Evolutionary conservation across 2,113 vertebrate species (phyloP).

Genomic region (Cyprinus carpio): DNA sequence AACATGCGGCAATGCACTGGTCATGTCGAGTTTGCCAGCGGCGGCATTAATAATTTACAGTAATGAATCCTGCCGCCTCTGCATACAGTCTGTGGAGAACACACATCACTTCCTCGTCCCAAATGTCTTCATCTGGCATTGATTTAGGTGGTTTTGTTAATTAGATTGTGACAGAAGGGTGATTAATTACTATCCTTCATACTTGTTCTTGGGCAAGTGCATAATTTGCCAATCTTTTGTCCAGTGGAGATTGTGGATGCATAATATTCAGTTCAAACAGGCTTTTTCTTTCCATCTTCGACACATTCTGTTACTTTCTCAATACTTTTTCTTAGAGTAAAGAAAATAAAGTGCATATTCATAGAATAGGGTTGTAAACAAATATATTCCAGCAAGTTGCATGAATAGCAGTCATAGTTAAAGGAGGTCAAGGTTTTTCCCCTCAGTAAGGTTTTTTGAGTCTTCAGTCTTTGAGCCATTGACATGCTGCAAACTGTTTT

Average conservation of each 20-base stretch:
- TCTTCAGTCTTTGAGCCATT: constrained; percentile 70
- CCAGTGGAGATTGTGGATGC: neutral
- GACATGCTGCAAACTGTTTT: constrained; percentile 64
- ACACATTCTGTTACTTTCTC: neutral
- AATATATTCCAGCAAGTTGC: constrained; percentile 70
- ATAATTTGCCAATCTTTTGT: neutral
- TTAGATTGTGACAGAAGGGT: constrained; percentile 17
- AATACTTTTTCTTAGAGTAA: constrained; percentile 71
- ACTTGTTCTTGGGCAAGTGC: constrained; percentile 8
- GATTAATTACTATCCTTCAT: constrained; percentile 10
- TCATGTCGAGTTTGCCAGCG: constrained; percentile 31
- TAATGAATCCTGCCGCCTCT: constrained; percentile 41
- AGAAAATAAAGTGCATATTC: constrained; percentile 72
- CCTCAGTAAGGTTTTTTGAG: neutral
- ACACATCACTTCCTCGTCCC: constrained; percentile 12
- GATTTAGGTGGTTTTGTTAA: constrained; percentile 27
- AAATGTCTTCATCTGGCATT: constrained; percentile 27
- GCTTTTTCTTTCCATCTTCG: neutral
- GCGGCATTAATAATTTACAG: constrained; percentile 34
- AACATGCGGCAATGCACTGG: constrained; percentile 9
- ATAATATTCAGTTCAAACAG: neutral
- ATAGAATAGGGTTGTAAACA: constrained; percentile 70
- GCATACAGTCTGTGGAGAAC: constrained; percentile 9
- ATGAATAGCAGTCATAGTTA: constrained; percentile 68
- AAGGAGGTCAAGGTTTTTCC: constrained; percentile 64